Base-by-base conservation (phyloP, 2,888 invertebrate genomes). In the Brachynemurus nebulosus region DNA sequence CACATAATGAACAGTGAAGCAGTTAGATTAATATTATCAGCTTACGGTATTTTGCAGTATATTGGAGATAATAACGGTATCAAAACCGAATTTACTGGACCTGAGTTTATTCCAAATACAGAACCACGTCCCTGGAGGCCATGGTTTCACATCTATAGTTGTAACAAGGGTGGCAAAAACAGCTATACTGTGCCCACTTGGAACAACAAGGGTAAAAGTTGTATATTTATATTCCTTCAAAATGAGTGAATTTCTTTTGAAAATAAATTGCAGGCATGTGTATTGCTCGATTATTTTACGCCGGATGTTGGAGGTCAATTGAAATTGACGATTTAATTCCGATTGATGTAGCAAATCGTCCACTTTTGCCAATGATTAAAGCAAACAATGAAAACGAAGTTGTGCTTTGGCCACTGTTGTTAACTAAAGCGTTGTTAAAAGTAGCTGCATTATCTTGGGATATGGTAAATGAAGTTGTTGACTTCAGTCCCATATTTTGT, bases 231-330 rank as follows among this genome's bases (percentile, higher is more conserved):
- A 20, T 17, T 35, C 2, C 12, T 7, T 35, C 3, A 16, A 16
- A 12, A 4, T 2, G 12, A 35, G 14, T n/a, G n/a, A n/a, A n/a
- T n/a, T n/a, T n/a, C n/a, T n/a, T n/a, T n/a, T n/a, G n/a, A n/a
- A n/a, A n/a, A n/a, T n/a, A 16, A 14, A 36, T 36, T 16, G 2
- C 44, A 67, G 70, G 71, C 16, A 68, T 67, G 54, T 71, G 71
- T 49, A 48, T 66, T 1, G 59, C 70, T 2, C 59, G 71, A 2
- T 51, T 71, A 4, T 66, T 61, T 50, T 67, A 64, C 59, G 49
- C 70, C 60, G 71, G 69, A 7, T 53, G 55, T 12, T 71, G 71
- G 71, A 57, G 69, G 36, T 61, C 62, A 46, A 54, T 71, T 6
- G 52, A 59, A 8, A 60, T 71, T 2, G 70, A 70, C 50, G 70